phyloP scores from a whole-genome alignment of 2,797 vertebrate species.

The Crotalus adamanteus region DNA sequence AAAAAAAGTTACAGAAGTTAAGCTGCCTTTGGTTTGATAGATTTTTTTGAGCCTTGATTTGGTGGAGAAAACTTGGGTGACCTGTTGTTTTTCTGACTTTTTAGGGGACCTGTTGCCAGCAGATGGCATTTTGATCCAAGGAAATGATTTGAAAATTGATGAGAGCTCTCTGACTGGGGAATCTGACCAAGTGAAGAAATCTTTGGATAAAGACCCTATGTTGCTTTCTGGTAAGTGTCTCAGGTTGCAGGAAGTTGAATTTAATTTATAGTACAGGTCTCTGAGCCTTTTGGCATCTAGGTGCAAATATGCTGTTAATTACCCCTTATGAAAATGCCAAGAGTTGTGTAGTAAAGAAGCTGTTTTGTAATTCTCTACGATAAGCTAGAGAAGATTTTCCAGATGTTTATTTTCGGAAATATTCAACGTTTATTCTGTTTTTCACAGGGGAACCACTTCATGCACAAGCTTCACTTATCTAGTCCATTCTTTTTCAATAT shows the following conservation, averaged over 20 bases:
- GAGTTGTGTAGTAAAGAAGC: background rate
- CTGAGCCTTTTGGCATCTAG: background rate
- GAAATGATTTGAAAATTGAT: conserved; percentile 96
- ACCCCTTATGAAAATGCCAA: too few species aligned
- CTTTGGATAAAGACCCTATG: conserved; percentile 92
- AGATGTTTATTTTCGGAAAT: background rate
- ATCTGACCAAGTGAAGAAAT: conserved; percentile 94
- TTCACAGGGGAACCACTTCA: background rate
- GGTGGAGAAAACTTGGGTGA: background rate
- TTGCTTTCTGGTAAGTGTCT: conserved; percentile 85
- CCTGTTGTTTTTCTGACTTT: background rate
- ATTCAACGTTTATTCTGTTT: background rate
- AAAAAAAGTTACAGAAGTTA: background rate
- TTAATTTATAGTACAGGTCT: background rate
- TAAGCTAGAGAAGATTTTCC: background rate
- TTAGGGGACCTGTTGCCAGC: conserved; percentile 92
- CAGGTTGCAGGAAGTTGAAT: background rate
- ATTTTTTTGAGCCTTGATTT: background rate
- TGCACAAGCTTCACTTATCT: background rate
- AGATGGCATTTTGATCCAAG: conserved; percentile 94
- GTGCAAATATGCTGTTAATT: background rate
- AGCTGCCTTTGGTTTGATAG: fast-evolving
- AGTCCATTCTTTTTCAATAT: background rate
- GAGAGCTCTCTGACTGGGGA: conserved; percentile 97
- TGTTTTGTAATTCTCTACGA: background rate